Base-by-base conservation (phyloP, 2,888 invertebrate species). In the Acleris holmiana region DNA sequence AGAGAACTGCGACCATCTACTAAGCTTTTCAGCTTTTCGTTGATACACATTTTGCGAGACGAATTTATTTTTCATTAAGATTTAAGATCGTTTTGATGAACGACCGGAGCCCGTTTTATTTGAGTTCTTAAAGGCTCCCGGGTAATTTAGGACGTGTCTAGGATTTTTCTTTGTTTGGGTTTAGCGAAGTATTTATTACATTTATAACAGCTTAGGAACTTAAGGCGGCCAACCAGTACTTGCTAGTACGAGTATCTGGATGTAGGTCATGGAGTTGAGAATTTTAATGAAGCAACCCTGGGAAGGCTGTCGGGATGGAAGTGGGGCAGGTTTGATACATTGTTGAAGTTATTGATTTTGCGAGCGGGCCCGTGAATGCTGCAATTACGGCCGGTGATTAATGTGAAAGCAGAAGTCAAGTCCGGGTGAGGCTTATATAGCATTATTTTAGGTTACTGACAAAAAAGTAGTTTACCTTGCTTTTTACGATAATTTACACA, bases 311-410 rank as follows among this genome's bases (percentile, higher is more conserved):
- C 68, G 58, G 58, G 67, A 63, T 54, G 69, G 68, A 76, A 76
- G 63, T 76, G 69, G 78, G 78, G 74, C 77, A 73, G 70, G 59
- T 62, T 56, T 66, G 51, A 53, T 61, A 68, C 71, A 61, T 67
- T 72, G 71, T 75, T 72, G 60, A 71, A 76, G 70, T 69, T 77
- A 82, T 82, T 74, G 82, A 79, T 80, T 75, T 73, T 67, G 58
- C 47, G 58, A 63, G 60, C 59, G 55, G 61, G 55, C 57, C 19
- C 50, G 51, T 41, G 55, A 60, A 59, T 67, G 65, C 50, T 63
- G 58, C 40, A 56, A 48, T 66, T 54, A 60, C 56, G 35, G 25
- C 23, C 59, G 17, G 50, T 63, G 50, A 35, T 35, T 18, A 41
- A 18, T 19, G 35, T 19, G 29, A 17, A 23, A 46, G 10, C 40